Percentiles rank a stretch among this genome's conserved stretches.
phyloP scores from a whole-genome alignment of 2,797 vertebrate genomes.

The Caiman crocodilus region DNA sequence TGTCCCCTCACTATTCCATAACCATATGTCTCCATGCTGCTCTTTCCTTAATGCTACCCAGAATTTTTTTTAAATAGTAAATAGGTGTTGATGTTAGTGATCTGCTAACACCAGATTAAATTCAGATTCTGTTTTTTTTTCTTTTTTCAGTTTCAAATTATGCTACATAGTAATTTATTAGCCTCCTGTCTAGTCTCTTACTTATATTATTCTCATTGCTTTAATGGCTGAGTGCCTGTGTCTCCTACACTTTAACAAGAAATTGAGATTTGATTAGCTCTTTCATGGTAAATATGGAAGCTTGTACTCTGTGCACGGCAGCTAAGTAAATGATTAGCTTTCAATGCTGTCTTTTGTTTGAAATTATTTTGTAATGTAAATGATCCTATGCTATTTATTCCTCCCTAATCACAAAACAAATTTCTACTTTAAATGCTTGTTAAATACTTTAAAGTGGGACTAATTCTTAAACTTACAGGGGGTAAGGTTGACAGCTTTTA shows the following conservation, averaged over 20 bases:
- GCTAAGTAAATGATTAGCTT: neutral
- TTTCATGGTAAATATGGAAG: neutral
- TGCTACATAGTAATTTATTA: neutral
- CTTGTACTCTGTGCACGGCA: neutral
- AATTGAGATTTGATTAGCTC: constrained; percentile 11
- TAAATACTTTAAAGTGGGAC: too few relatives aligned
- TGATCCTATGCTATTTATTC: too few relatives aligned
- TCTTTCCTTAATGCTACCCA: neutral
- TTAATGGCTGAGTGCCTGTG: neutral
- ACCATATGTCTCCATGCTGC: neutral
- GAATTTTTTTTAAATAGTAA: too few relatives aligned
- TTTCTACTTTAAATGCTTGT: too few relatives aligned
- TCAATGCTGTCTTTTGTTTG: neutral
- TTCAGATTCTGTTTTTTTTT: neutral
- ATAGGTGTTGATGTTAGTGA: too few relatives aligned
- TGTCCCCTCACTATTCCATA: neutral
- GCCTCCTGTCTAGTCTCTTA: too few relatives aligned
- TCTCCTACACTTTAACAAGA: neutral
- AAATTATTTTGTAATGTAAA: too few relatives aligned
- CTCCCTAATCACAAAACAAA: too few relatives aligned
- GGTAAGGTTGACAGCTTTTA: too few relatives aligned
- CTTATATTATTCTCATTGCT: too few relatives aligned
- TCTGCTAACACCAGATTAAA: neutral
- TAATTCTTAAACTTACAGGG: too few relatives aligned
- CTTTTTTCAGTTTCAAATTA: neutral